Percentiles rank a stretch among this genome's conserved stretches.
phyloP scores from a whole-genome alignment of 2,113 vertebrate species.

The Chaetodon trifascialis region DNA sequence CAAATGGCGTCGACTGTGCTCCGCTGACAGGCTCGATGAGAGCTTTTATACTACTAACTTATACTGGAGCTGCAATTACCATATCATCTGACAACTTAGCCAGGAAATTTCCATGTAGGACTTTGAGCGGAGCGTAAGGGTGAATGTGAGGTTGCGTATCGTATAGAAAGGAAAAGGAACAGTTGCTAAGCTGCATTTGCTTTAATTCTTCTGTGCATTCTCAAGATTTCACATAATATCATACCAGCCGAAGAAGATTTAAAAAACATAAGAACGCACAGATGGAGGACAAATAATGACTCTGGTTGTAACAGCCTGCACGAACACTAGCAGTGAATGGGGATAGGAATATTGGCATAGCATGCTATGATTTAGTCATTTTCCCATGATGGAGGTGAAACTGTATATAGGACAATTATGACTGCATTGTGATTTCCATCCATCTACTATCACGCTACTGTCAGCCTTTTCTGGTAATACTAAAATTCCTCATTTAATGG shows the following conservation, averaged over 20 bases:
- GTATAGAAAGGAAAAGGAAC: not conserved
- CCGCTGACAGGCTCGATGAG: slow-evolving; percentile 21
- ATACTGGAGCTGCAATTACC: slow-evolving; percentile 6
- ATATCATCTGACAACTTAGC: slow-evolving; percentile 5
- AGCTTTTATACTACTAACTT: slow-evolving; percentile 19
- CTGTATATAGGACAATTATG: not conserved
- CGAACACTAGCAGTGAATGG: slow-evolving; percentile 4
- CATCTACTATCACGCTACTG: not conserved
- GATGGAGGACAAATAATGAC: not conserved
- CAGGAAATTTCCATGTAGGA: not conserved
- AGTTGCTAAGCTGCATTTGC: not conserved
- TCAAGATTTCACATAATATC: slow-evolving; percentile 6
- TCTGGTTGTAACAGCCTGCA: not conserved
- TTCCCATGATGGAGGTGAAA: not conserved
- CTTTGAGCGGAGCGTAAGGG: not conserved
- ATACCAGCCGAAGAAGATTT: not conserved
- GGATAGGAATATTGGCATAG: not conserved
- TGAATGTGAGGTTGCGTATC: not conserved
- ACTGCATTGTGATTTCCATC: not conserved
- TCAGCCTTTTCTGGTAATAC: not conserved
- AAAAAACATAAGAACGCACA: slow-evolving; percentile 8
- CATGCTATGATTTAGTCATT: not conserved
- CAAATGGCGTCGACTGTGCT: slow-evolving; percentile 50
- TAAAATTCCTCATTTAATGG: not conserved
- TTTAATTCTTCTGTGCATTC: not conserved